Evolutionary conservation across 2,797 vertebrate species (phyloP).

Genomic region (Xiphophorus birchmanni): DNA sequence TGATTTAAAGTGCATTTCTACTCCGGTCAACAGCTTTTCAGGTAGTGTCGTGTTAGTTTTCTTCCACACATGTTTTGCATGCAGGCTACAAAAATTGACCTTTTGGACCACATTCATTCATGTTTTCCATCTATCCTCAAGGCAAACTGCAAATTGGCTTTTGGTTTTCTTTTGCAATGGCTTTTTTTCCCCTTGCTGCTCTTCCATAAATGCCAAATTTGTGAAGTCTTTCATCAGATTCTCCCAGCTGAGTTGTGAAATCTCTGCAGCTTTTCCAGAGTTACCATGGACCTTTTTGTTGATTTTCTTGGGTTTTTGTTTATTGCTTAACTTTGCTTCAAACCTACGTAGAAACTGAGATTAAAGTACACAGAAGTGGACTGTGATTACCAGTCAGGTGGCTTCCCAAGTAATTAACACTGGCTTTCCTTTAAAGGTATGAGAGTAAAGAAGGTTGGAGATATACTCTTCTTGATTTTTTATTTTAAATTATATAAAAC

Average conservation of each 20-base stretch:
- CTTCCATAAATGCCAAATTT: neutral
- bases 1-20: neutral
- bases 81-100: neutral
- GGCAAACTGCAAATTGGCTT: neutral
- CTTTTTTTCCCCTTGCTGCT: neutral
- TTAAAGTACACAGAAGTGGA: neutral
- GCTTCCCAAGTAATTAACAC: neutral
- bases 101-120: neutral
- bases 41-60: neutral
- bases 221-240: neutral
- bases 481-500: neutral
- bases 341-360: neutral
- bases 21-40: neutral
- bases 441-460: neutral
- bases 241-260: neutral
- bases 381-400: neutral
- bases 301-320: neutral
- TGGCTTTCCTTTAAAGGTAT: neutral
- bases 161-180: neutral
- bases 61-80: neutral
- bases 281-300: neutral
- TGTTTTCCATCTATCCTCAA: neutral
- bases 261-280: neutral
- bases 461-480: neutral
- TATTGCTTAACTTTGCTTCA: neutral